Base-by-base conservation (phyloP, 2,888 invertebrate species). In the Drosophila monieri region DNA sequence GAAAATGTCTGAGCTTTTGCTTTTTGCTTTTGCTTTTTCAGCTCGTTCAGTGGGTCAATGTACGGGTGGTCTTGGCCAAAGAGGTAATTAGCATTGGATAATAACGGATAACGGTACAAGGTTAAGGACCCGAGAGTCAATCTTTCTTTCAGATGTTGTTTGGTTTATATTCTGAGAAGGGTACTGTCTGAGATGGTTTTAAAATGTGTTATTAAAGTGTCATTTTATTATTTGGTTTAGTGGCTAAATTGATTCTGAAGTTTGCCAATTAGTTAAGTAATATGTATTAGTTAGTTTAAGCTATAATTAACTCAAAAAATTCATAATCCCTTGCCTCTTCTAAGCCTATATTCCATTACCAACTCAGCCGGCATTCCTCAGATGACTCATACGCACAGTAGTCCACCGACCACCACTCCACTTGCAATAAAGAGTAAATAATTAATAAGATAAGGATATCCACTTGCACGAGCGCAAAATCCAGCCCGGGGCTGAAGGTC, bases 401-500 rank as follows among this genome's bases (percentile, higher is more conserved):
- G 83, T 81, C 73, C 47, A 30, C 12, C 21, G 21, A 35, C 25
- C 49, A 35, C 61, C 58, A 48, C 55, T 52, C 56, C 56, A 54
- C 55, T 43, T 21, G 14, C 43, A 44, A 62, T 68, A 55, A 64
- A 57, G 54, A 68, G 54, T 35, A 62, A 65, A 78, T 76, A 84
- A 79, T 85, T 85, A 79, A 80, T 79, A 77, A 81, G 79, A 85
- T 86, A 85, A 85, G 80, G 49, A 61, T 72, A 65, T 35, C 60
- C 71, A 67, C 65, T 70, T 73, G 64, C 73, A 69, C 59, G 32
- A 61, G 68, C 75, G 9, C 18, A 10, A n/a, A n/a, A 51, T 37
- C 30, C 51, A 51, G 10, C 64, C 62, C 37, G 61, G 64, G 83
- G 88, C 88, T 87, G 85, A 88, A 88, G 87, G 87, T 88, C 88